Evolutionary conservation across 2,113 vertebrate genomes (phyloP), one percentile per base, ranked within the genome.

Genomic region (Leucoraja erinaceus): DNA sequence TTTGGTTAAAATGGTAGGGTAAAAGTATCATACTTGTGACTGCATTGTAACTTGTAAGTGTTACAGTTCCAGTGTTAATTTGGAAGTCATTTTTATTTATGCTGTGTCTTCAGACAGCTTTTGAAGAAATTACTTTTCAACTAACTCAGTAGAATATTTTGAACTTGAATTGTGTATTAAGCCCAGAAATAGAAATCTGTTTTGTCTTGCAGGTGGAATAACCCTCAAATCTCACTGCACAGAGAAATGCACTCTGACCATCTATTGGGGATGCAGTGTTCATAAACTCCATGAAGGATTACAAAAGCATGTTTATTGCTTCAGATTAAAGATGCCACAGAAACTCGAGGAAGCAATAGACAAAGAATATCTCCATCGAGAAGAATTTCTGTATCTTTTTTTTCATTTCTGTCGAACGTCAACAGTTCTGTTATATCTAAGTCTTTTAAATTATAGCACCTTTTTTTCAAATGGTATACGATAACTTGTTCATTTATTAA

Each of bases 231-330:
- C 96, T 3, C 95, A 96, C 83, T 99, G 98, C 81, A 96, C 99
- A 94, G 97, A 98, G 95, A 96, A 98, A 3, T 98, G 97, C 93
- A 91, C 96, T 77, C 96, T 99, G 0, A 98, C 95, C 0, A 98
- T 97, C 95, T 99, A 98, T 94, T 99, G 98, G 98, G 98, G 98
- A 66, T 99, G 98, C 95, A 96, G 95, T 1, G 96, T 98, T 59
- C 95, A 95, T 31, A 97, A 96, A 22, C 94, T 99, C n/a, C 97
- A 99, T 0, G 95, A 95, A 74, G 97, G 96, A 0, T 95, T 99
- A 93, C 97, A 97, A 95, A 96, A 95, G 90, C 98, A 99, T 0
- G 94, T 96, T 92, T 94, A 95, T 1, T 95, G 95, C 83, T 95
- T 94, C 93, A 94, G 95, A 92, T 96, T 98, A 93, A 95, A 94